These are phyloP conservation scores for Falcunculus frontatus DNA, from an alignment of 2,113 vertebrate genomes.

Conservation along the genomic window DNA sequence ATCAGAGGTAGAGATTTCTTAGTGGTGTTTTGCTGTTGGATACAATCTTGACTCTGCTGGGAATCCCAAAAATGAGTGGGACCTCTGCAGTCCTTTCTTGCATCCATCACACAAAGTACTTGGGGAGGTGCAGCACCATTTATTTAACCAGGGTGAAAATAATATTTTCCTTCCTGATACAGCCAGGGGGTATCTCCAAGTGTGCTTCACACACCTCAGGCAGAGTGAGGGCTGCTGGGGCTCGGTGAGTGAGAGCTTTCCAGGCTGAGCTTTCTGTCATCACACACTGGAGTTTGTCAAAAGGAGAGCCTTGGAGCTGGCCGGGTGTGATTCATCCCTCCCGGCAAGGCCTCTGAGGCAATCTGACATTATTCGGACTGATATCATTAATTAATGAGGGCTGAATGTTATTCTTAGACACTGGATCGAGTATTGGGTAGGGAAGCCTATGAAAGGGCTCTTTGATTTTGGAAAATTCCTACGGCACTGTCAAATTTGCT, in stretches of 20 bases:
- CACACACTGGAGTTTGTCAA: constrained; percentile 28
- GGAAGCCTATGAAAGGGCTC: constrained; percentile 54
- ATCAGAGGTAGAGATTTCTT: background rate
- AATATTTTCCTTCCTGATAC: background rate
- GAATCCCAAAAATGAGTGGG: background rate
- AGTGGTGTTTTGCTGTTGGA: background rate
- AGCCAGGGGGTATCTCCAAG: background rate
- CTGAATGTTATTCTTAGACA: constrained; percentile 59
- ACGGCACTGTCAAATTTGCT: constrained; percentile 42
- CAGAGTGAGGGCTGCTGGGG: background rate
- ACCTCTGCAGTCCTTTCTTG: background rate
- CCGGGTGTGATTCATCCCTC: constrained; percentile 50
- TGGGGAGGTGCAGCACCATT: background rate
- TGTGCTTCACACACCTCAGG: background rate
- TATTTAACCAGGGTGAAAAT: background rate
- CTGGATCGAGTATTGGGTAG: constrained; percentile 35
- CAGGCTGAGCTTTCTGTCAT: background rate
- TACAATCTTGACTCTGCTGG: background rate
- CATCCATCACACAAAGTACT: background rate
- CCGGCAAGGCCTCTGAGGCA: constrained; percentile 43
- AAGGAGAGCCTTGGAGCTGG: background rate
- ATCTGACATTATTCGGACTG: constrained; percentile 58
- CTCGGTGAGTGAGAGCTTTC: background rate
- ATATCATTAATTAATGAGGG: constrained; percentile 66
- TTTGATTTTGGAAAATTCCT: constrained; percentile 66